Evolutionary conservation across 2,797 vertebrate genomes (phyloP).

Genomic region (Sebastolobus alascanus): DNA sequence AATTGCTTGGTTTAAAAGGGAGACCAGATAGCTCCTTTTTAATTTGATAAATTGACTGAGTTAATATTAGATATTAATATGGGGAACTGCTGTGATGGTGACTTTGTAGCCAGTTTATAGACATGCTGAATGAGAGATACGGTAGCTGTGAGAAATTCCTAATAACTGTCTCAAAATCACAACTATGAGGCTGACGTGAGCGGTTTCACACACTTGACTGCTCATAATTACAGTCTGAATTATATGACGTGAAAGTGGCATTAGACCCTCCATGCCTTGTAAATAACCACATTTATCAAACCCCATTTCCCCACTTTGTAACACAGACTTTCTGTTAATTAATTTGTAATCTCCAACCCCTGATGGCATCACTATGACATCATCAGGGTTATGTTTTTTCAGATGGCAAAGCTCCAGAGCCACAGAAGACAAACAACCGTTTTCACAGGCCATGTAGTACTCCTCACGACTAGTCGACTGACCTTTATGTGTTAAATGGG

Average conservation of each 20-base stretch:
- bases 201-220: not conserved
- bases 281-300: not conserved
- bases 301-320: not conserved
- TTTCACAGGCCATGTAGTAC: not conserved
- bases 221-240: not conserved
- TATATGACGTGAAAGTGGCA: not conserved
- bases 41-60: not conserved
- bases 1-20: not conserved
- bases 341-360: not conserved
- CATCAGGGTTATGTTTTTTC: not conserved
- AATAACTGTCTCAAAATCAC: not conserved
- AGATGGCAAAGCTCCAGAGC: not conserved
- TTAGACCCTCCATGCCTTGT: not conserved
- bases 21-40: slow-evolving; percentile 3
- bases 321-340: not conserved
- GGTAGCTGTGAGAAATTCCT: not conserved
- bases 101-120: not conserved
- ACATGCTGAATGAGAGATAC: not conserved
- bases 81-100: not conserved
- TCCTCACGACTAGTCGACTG: not conserved
- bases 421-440: not conserved
- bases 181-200: not conserved
- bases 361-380: not conserved
- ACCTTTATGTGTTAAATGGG: not conserved
- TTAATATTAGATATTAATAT: not conserved